Conservation (phyloP, 2,888 invertebrate genomes). For the Autographa gamma region DNA sequence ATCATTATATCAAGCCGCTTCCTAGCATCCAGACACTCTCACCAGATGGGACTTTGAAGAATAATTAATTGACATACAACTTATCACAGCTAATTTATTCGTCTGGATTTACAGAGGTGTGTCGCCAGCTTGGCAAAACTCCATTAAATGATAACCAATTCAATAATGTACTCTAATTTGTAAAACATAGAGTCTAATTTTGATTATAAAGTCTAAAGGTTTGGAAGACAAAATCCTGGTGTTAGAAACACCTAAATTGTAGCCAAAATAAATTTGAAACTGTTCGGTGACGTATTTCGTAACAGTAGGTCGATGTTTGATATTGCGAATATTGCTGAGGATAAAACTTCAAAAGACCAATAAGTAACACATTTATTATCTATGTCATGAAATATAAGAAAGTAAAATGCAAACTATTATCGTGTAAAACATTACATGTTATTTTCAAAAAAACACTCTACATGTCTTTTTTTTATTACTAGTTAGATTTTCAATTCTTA, state of each 20-base stretch:
- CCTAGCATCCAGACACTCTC: conserved; percentile 68
- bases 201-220: conserved; percentile 59
- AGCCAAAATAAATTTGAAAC: conserved; percentile 84
- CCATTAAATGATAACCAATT: conserved; percentile 64
- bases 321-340: conserved; percentile 12
- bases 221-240: conserved; percentile 66
- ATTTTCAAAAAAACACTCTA: no score
- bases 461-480: no score
- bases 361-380: neutral
- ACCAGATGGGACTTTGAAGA: conserved; percentile 88
- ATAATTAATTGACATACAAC: conserved; percentile 89
- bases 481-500: no score
- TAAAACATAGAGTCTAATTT: conserved; percentile 55
- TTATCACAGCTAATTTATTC: conserved; percentile 88
- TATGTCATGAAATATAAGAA: neutral
- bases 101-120: conserved; percentile 84
- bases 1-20: conserved; percentile 72
- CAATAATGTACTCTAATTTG: conserved; percentile 58
- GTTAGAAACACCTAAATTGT: conserved; percentile 80
- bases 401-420: neutral
- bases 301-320: conserved; percentile 67
- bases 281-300: conserved; percentile 78
- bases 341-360: neutral
- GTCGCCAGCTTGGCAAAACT: conserved; percentile 84
- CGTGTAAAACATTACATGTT: no score